phyloP scores from a whole-genome alignment of 2,888 invertebrate species.

The Chloromyia formosa region DNA sequence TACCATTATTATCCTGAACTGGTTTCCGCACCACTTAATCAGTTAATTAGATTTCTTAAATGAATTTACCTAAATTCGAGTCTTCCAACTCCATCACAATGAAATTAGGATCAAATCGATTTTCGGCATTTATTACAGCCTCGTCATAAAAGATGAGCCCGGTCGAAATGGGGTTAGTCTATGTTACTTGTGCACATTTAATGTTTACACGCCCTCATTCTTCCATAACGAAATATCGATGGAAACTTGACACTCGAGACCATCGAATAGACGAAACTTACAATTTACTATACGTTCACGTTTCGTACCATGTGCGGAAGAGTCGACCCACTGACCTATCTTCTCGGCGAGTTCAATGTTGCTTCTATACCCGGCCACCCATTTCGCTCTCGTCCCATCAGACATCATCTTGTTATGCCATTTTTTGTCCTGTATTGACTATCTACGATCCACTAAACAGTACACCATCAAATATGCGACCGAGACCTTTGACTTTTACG shows the following conservation, averaged over 20 bases:
- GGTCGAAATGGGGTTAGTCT: not conserved
- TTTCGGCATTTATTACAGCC: too few species aligned
- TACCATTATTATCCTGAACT: too few species aligned
- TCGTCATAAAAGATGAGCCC: not conserved
- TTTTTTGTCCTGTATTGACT: not conserved
- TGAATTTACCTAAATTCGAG: too few species aligned
- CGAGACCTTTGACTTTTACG: conserved; percentile 40
- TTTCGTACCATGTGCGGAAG: not conserved
- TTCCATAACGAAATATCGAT: not conserved
- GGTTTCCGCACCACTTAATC: too few species aligned
- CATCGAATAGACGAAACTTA: not conserved
- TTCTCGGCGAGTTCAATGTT: not conserved
- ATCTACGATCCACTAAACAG: conserved; percentile 15
- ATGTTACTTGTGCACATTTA: not conserved
- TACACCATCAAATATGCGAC: conserved; percentile 22
- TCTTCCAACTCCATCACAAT: too few species aligned
- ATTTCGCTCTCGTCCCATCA: not conserved
- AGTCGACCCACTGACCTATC: conserved; percentile 40
- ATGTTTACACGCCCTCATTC: not conserved
- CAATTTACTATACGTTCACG: conserved; percentile 28
- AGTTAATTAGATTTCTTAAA: too few species aligned
- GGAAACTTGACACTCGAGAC: not conserved
- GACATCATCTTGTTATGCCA: not conserved
- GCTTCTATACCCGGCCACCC: not conserved
- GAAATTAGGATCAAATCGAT: too few species aligned